Evolutionary conservation across 1,140 invertebrate species (phyloP).

Genomic region (Maniola jurtina): DNA sequence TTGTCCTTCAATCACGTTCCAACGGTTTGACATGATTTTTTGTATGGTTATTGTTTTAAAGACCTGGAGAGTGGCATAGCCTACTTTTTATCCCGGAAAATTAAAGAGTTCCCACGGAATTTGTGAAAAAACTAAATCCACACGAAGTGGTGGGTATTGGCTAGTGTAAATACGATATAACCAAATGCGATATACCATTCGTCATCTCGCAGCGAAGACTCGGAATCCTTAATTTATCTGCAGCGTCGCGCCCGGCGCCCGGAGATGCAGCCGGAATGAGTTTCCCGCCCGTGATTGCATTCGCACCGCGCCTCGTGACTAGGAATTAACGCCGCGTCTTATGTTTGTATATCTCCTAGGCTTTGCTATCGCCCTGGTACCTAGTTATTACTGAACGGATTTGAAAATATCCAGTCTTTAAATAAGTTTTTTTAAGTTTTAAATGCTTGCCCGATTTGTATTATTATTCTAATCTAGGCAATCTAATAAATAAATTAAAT

Average conservation of each 20-base stretch:
- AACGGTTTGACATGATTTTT: no score
- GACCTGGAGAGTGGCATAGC: no score
- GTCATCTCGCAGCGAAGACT: constrained; percentile 18
- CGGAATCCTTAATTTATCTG: constrained; percentile 67
- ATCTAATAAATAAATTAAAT: no score
- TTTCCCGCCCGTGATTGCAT: constrained; percentile 69
- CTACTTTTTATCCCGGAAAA: no score
- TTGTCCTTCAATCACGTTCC: no score
- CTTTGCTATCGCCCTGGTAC: constrained; percentile 3
- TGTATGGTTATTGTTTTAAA: no score
- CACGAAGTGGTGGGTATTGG: no score
- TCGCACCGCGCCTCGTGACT: constrained; percentile 53
- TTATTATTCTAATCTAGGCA: no score
- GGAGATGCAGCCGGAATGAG: constrained; percentile 68
- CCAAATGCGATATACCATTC: constrained; percentile 6
- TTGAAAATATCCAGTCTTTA: not conserved
- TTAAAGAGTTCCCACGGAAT: no score
- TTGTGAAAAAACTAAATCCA: no score
- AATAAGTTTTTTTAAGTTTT: no score
- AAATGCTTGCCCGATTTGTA: no score
- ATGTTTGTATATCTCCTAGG: constrained; percentile 13
- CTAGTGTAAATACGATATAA: not conserved
- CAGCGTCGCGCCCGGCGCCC: constrained; percentile 44
- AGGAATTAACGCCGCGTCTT: constrained; percentile 51
- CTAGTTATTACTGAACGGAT: not conserved